Base-by-base conservation (phyloP, 2,888 invertebrate genomes). In the Campoletis raptor region DNA sequence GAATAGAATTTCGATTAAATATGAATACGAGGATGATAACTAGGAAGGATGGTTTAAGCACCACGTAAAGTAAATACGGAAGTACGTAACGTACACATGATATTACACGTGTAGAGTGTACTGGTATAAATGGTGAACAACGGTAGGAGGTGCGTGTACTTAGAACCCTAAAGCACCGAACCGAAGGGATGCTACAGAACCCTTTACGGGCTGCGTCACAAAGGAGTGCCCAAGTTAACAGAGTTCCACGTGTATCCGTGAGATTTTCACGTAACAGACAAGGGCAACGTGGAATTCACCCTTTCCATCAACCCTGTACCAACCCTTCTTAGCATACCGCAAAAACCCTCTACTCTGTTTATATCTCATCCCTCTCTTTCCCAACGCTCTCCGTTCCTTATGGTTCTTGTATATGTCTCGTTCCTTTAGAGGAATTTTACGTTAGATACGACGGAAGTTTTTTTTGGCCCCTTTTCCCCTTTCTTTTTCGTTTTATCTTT, bases 201-300 rank as follows among this genome's bases (percentile, higher is more conserved):
- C 91, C 91, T 92, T 93, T 90, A 92, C 92, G 90, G 89, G 89
- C 90, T 90, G 88, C 89, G 88, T 92, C 92, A 92, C 92, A 92
- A 93, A 92, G 92, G 89, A 90, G 91, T 92, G 61, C 61, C 91
- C 89, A 81, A 88, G 90, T 89, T 90, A 88, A 83, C 89, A 79
- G 79, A 82, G 82, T 67, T 77, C 48, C 80, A 52, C 69, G 70
- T 83, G 69, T 79, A 82, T 57, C 70, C 79, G 85, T 72, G 83
- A 84, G 82, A 87, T 45, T 48, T 70, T 76, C 77, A n/a, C n/a
- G 15, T 21, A 6, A n/a, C n/a, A 67, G 67, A 18, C 67, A 67
- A 40, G 40, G 12, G 83, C 57, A 81, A 69, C 73, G 72, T 72
- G 64, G 83, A 73, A 85, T 66, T 83, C 87, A 87, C 78, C 74